phyloP scores from a whole-genome alignment of 1,140 invertebrate genomes.

The Eumaeus atala region DNA sequence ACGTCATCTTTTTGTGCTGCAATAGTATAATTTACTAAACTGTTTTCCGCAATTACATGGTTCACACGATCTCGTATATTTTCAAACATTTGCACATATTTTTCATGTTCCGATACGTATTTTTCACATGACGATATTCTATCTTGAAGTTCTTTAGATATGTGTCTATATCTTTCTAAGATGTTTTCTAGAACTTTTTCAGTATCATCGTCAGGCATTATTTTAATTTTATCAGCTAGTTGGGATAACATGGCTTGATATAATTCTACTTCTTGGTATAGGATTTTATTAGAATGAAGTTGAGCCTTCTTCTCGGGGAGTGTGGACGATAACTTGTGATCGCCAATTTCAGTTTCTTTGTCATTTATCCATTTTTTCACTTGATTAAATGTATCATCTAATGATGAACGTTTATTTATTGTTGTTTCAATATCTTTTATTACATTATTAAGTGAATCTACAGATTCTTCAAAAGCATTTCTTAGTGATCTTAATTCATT shows the following conservation, averaged over 20 bases:
- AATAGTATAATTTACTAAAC: slow-evolving; percentile 79
- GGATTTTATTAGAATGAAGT: slow-evolving; percentile 82
- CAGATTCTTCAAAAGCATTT: slow-evolving; percentile 87
- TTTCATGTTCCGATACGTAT: slow-evolving; percentile 87
- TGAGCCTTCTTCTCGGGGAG: slow-evolving; percentile 90
- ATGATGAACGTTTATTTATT: slow-evolving; percentile 90
- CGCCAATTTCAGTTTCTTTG: slow-evolving; percentile 80
- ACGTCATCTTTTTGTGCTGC: slow-evolving; percentile 83
- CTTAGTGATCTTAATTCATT: slow-evolving; percentile 87
- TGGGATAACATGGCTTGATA: slow-evolving; percentile 87
- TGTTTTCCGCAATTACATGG: slow-evolving; percentile 80
- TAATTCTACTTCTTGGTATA: slow-evolving; percentile 87
- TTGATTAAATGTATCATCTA: slow-evolving; percentile 91
- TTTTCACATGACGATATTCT: slow-evolving; percentile 81
- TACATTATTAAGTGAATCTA: slow-evolving; percentile 88
- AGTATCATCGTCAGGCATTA: slow-evolving; percentile 84
- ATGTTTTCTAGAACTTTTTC: slow-evolving; percentile 81
- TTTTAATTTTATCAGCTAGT: slow-evolving; percentile 83
- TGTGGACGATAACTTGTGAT: slow-evolving; percentile 81
- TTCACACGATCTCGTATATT: slow-evolving; percentile 83
- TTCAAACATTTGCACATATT: slow-evolving; percentile 86
- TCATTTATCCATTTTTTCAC: slow-evolving; percentile 87
- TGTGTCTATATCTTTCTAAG: slow-evolving; percentile 80
- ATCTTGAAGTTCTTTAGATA: slow-evolving; percentile 80
- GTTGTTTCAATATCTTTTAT: slow-evolving; percentile 90